phyloP scores from a whole-genome alignment of 2,797 vertebrate genomes.

The Pipistrellus pipistrellus region DNA sequence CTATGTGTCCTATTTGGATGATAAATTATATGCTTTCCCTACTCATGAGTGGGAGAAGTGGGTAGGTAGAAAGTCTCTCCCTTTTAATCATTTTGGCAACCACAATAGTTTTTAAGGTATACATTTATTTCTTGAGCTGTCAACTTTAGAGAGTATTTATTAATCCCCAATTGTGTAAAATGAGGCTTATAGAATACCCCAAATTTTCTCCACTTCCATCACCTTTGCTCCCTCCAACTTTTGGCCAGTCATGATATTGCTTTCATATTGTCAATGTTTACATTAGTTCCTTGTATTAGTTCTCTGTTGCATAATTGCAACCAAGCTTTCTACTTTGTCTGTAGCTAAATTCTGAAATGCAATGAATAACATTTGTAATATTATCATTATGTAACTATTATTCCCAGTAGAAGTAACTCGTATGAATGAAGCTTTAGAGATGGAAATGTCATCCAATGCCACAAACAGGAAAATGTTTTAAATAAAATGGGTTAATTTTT shows the following conservation, averaged over 20 bases:
- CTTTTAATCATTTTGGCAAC: background rate
- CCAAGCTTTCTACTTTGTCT: background rate
- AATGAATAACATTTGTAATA: background rate
- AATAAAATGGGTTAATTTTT: background rate
- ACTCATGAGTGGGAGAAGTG: background rate
- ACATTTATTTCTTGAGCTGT: conserved; percentile 5
- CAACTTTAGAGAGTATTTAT: background rate
- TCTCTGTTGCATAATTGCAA: background rate
- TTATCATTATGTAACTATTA: background rate
- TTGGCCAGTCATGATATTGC: background rate
- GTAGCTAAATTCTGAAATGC: conserved; percentile 21
- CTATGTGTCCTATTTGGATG: conserved; percentile 1
- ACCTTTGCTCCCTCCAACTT: background rate
- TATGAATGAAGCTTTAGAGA: background rate
- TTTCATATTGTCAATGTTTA: background rate
- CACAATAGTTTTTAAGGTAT: background rate
- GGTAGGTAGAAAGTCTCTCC: background rate
- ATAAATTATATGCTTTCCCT: background rate
- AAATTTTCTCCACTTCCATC: background rate
- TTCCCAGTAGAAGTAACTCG: background rate
- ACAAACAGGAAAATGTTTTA: background rate
- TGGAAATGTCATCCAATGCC: background rate
- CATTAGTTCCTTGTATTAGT: background rate
- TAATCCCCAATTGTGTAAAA: background rate
- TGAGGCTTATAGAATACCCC: background rate